Base-by-base conservation (phyloP, 2,113 vertebrate genomes). In the Aldabrachelys gigantea region DNA sequence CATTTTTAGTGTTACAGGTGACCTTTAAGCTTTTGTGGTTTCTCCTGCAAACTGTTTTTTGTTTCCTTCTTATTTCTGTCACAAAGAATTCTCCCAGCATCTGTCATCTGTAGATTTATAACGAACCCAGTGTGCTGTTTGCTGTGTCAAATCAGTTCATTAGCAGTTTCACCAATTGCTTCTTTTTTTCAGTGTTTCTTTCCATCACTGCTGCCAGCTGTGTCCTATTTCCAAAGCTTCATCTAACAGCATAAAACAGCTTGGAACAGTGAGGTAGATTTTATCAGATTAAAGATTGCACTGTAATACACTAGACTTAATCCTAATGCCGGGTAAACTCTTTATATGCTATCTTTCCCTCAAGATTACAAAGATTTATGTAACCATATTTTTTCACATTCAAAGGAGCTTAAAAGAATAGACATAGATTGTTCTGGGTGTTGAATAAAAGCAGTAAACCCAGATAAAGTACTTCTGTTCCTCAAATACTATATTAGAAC, bases 381-480 rank as follows among this genome's bases (percentile, higher is more conserved):
- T 97, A 98, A 97, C 95, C 96, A 96, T 96, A 93, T 97, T 95
- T 97, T 96, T 96, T 97, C 86, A 86, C 96, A 95, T 97, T 90
- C 57, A 96, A 96, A 96, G 96, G 80, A 96, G 97, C 94, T 97
- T 97, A 97, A 94, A 97, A 93, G 96, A 97, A 93, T 83, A 89
- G 93, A 89, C 92, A 62, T 86, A 96, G 95, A 97, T 97, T 97
- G 89, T 97, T 94, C 80, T 96, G 93, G 94, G 92, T 96, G 97
- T 97, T 97, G 94, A 97, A 97, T 97, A 96, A 82, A 97, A 97
- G 90, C 81, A 89, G 84, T 81, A 95, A 97, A 80, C 81, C 95
- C 57, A 91, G 92, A 95, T 93, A 38, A 97, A 87, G 89, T 59
- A 25, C 89, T 85, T 85, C 52, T 87, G 90, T 95, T 94, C 84